Conservation (phyloP, 2,888 invertebrate genomes). For the Exocentrus adspersus region DNA sequence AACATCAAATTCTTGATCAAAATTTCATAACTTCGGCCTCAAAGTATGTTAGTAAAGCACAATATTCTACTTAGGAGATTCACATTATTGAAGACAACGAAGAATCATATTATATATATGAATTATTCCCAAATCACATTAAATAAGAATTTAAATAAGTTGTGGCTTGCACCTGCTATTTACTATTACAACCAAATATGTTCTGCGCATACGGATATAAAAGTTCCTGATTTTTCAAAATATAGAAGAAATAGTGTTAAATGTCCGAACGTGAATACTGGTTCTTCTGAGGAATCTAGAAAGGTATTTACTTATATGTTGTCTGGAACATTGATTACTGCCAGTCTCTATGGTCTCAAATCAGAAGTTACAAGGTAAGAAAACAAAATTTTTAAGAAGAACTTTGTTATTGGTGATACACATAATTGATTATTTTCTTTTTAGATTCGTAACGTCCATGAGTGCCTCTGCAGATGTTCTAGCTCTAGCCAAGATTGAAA, state of each 20-base stretch:
- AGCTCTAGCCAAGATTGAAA: slow-evolving; percentile 80
- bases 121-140: no score
- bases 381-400: neutral
- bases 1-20: no score
- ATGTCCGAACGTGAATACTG: slow-evolving; percentile 67
- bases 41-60: no score
- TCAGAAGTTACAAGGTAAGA: slow-evolving; percentile 64
- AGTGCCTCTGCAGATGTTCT: slow-evolving; percentile 77
- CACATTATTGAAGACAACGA: no score
- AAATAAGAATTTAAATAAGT: no score
- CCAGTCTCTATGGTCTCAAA: slow-evolving; percentile 72
- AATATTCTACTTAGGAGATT: no score
- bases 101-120: no score
- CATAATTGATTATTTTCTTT: no score
- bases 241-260: slow-evolving; percentile 78
- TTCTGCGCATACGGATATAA: slow-evolving; percentile 84
- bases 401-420: no score
- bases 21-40: no score
- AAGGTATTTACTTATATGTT: slow-evolving; percentile 82
- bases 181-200: slow-evolving; percentile 7
- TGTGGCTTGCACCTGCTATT: no score
- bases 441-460: slow-evolving; percentile 70
- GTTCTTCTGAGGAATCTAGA: slow-evolving; percentile 70
- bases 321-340: slow-evolving; percentile 73
- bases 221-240: slow-evolving; percentile 84